Base-by-base conservation (phyloP, 1,140 invertebrate species). In the Caenorhabditis brenneri region DNA sequence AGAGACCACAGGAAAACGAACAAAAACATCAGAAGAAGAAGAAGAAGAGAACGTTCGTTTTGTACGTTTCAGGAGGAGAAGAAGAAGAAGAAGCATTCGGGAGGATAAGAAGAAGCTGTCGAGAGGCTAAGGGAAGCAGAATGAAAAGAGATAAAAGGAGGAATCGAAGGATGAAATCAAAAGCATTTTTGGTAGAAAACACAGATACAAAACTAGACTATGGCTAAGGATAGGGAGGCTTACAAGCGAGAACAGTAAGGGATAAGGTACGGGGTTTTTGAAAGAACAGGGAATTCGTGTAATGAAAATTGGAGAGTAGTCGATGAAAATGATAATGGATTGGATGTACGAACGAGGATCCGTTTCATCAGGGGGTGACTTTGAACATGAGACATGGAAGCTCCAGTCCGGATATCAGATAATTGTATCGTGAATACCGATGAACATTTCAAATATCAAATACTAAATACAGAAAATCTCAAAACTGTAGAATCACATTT, bases 1-100 rank as follows among this genome's bases (percentile, higher is more conserved):
- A 74, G 36, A 74, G 65, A 74, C 65, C 65, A 74, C 6, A 4
- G n/a, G n/a, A n/a, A n/a, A n/a, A n/a, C n/a, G n/a, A n/a, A n/a
- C n/a, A n/a, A n/a, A n/a, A n/a, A n/a, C n/a, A n/a, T n/a, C n/a
- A n/a, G 7, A 24, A 16, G 9, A 42, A 42, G 22, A 74, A 74
- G 33, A n/a, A 42, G n/a, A 12, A 22, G 65, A 74, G 19, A 15
- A 22, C 58, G 58, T 65, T 65, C 36, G 36, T 1, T 42, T 27
- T 55, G 53, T 9, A 55, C 53, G 24, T 55, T 55, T 55, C 24
- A 10, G 53, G 53, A 55, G 53, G 53, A 12, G 53, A 55, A n/a
- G 53, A 2, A 9, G 53, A 51, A 19, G 49, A 29, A 55, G 24
- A 9, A 10, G 53, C 12, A 2, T 27, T 55, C 53, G 53, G 15